Conservation (phyloP, 2,113 vertebrate genomes). For the Malurus alboscapulatus region DNA sequence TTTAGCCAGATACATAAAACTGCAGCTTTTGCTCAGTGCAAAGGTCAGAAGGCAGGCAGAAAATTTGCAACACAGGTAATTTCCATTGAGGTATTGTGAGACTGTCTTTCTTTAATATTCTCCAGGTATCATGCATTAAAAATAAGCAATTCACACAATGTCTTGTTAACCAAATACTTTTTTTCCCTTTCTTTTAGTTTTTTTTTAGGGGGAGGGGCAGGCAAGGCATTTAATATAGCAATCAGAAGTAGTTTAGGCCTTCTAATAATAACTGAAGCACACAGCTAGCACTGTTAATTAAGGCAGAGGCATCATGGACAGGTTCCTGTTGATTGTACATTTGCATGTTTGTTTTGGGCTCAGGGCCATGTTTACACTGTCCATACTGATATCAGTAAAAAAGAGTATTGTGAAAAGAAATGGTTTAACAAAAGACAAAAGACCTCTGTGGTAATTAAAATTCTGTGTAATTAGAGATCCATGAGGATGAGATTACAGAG, state of each 20-base stretch:
- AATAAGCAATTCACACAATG: not conserved
- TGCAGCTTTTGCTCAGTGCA: not conserved
- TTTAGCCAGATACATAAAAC: not conserved
- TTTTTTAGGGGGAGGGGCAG: rapidly evolving
- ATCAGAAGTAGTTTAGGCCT: not conserved
- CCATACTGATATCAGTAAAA: not conserved
- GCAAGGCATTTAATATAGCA: not conserved
- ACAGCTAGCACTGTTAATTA: not conserved
- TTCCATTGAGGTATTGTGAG: not conserved
- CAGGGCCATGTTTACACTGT: not conserved
- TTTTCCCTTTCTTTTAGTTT: too few relatives aligned
- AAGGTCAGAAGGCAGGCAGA: not conserved
- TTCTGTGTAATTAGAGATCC: not conserved
- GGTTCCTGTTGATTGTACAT: not conserved
- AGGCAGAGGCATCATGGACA: not conserved
- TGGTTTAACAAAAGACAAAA: not conserved
- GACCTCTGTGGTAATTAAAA: not conserved
- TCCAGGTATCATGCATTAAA: not conserved
- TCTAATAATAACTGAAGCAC: not conserved
- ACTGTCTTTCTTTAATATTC: not conserved
- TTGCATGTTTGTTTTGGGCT: not conserved
- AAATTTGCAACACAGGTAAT: not conserved
- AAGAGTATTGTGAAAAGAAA: not conserved
- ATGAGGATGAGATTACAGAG: not conserved
- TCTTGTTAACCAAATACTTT: not conserved